phyloP scores from a whole-genome alignment of 2,888 invertebrate species.

The Pecten maximus region DNA sequence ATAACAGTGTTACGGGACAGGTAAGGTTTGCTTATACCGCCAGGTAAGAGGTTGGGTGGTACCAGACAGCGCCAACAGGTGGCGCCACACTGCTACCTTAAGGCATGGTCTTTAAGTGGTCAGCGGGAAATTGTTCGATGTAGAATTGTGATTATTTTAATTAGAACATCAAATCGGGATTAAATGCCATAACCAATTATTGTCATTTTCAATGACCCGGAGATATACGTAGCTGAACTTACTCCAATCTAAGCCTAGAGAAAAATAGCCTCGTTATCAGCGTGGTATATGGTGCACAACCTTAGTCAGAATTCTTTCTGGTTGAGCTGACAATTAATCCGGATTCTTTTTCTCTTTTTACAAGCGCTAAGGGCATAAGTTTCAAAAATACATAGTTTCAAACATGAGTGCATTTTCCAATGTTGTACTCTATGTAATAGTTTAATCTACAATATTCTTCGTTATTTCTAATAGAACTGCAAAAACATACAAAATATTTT shows the following conservation, averaged over 20 bases:
- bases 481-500: too few species aligned
- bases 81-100: not conserved
- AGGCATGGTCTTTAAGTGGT: slow-evolving; percentile 30
- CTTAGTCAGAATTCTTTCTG: not conserved
- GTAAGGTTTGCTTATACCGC: not conserved
- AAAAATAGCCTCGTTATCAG: not conserved
- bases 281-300: not conserved
- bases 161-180: slow-evolving; percentile 33
- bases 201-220: slow-evolving; percentile 18
- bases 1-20: slow-evolving; percentile 15
- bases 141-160: slow-evolving; percentile 26
- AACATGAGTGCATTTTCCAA: too few species aligned
- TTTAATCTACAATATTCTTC: too few species aligned
- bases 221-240: slow-evolving; percentile 17
- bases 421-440: too few species aligned
- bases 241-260: not conserved
- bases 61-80: not conserved
- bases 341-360: not conserved
- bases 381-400: too few species aligned
- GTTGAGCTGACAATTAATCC: not conserved
- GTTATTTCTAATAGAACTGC: too few species aligned
- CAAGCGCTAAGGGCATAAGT: too few species aligned
- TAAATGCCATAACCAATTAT: slow-evolving; percentile 33
- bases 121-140: slow-evolving; percentile 25
- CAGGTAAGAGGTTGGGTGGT: slow-evolving; percentile 30